Evolutionary conservation across 2,797 vertebrate species (phyloP).

Genomic region (Malacoctenus gilli): DNA sequence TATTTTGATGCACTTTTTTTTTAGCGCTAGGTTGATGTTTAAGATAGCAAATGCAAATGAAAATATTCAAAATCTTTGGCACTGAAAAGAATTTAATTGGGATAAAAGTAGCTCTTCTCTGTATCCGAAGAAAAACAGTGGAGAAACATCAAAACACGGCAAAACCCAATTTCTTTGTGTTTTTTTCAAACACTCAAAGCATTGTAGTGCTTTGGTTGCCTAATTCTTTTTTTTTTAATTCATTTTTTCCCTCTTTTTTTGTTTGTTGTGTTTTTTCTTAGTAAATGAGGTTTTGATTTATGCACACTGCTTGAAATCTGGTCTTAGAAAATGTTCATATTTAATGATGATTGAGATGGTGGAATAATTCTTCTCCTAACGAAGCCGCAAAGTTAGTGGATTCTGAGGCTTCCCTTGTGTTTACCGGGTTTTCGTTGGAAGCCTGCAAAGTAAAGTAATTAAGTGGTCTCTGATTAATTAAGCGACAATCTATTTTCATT

Average conservation of each 20-base stretch:
- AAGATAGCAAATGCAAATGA: no score
- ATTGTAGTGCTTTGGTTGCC: not conserved
- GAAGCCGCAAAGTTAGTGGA: constrained; percentile 36
- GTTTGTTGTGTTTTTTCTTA: not conserved
- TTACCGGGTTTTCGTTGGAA: constrained; percentile 60
- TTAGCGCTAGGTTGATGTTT: no score
- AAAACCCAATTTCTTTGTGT: no score
- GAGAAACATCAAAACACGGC: no score
- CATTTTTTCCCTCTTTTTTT: constrained; percentile 2
- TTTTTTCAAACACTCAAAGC: not conserved
- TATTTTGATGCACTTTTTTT: no score
- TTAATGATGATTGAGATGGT: constrained; percentile 46
- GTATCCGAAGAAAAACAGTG: no score
- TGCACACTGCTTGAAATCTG: not conserved
- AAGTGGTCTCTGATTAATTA: constrained; percentile 80
- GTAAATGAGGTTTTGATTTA: constrained; percentile 17
- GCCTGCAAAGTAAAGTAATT: constrained; percentile 76
- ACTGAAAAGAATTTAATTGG: no score
- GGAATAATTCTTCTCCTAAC: constrained; percentile 38
- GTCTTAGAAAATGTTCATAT: constrained; percentile 27
- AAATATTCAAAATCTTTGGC: no score
- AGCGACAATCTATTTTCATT: constrained; percentile 75
- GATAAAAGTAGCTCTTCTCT: no score
- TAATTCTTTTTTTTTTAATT: not conserved
- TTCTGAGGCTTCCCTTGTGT: constrained; percentile 61